Conservation (phyloP, 1,140 invertebrate species). For the Aphelenchoides fujianensis region DNA sequence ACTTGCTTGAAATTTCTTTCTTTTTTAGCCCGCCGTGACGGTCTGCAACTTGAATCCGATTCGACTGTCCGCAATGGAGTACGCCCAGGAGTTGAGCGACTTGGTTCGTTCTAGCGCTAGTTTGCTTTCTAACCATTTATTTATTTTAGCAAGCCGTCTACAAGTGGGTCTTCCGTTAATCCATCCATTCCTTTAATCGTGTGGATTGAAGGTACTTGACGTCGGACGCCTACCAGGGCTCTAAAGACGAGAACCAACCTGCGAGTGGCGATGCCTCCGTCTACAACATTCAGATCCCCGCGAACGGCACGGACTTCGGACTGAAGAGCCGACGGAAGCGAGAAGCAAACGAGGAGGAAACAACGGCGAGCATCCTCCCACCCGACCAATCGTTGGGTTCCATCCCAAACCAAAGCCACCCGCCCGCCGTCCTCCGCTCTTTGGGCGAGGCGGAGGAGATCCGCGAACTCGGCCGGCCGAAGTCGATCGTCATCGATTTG, state of each 20-base stretch:
- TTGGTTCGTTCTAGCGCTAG: background rate
- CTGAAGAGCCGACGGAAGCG: background rate
- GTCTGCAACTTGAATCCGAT: constrained; percentile 24
- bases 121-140: background rate
- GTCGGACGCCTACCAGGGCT: constrained; percentile 14
- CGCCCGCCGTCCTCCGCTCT: too few relatives aligned
- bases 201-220: too few relatives aligned
- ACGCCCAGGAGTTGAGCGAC: constrained; percentile 8
- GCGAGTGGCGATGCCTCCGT: background rate
- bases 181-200: too few relatives aligned
- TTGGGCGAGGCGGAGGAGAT: too few relatives aligned
- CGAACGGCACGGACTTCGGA: background rate
- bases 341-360: background rate
- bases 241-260: background rate
- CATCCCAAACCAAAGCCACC: background rate
- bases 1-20: too few relatives aligned
- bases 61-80: background rate
- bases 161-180: too few relatives aligned
- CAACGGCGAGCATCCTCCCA: background rate
- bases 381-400: background rate
- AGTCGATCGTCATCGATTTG: background rate
- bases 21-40: background rate
- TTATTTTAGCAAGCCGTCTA: constrained; percentile 19
- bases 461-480: background rate
- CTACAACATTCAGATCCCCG: background rate